These are phyloP conservation scores for Echinops telfairi DNA, from an alignment of 2,113 vertebrate genomes.

Conservation along the genomic window DNA sequence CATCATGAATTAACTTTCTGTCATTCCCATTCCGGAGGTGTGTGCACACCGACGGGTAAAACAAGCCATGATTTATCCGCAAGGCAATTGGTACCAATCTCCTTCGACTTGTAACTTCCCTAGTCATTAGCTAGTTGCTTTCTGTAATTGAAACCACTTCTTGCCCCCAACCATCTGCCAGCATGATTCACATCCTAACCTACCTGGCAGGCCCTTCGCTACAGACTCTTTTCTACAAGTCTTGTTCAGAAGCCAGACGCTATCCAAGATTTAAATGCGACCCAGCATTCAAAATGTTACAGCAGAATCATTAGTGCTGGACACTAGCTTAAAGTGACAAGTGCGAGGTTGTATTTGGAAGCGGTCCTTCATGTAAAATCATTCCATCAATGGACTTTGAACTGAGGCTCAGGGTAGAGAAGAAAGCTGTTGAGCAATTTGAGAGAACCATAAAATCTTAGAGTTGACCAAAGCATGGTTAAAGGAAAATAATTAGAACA, in stretches of 20 bases:
- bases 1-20: background rate
- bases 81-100: background rate
- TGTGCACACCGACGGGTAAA: background rate
- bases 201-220: background rate
- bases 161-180: constrained; percentile 56
- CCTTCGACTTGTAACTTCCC: background rate
- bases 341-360: background rate
- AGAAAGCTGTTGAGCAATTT: too few relatives aligned
- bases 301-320: background rate
- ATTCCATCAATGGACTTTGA: too few relatives aligned
- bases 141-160: constrained; percentile 27
- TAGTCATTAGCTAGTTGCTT: constrained; percentile 21
- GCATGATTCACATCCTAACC: background rate
- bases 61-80: background rate
- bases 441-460: too few relatives aligned
- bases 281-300: background rate
- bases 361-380: background rate
- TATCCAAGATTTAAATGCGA: constrained; percentile 4
- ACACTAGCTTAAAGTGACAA: background rate
- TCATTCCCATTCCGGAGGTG: background rate
- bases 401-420: too few relatives aligned
- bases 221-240: background rate
- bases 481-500: too few relatives aligned
- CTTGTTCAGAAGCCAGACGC: background rate
- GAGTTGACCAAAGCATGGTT: too few relatives aligned